Evolutionary conservation across 2,113 vertebrate species (phyloP), one percentile per base, ranked within the genome.

Genomic region (Chaetops frenatus): DNA sequence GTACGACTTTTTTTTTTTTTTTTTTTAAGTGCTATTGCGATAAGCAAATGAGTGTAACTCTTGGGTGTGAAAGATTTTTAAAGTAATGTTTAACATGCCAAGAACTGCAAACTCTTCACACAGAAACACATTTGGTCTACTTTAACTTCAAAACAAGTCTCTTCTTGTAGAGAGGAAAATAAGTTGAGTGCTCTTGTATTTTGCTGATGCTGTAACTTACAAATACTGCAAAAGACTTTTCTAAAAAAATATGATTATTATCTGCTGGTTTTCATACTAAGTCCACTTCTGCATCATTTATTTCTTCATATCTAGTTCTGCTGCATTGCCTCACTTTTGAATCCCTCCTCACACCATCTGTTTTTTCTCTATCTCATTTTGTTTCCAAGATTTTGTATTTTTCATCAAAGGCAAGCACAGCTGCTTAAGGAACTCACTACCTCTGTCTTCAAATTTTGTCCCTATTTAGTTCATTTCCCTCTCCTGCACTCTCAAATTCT

Each of bases 351-450:
- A 93, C 21, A 77, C 93, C 94, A 96, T 92, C 96, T 92, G 87
- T 91, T 95, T 92, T 80, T 88, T 92, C 81, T 91, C 74, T 69
- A 29, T 74, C 77, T 94, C 54, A 58, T 87, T 94, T 87, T 95
- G 40, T 91, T 91, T 66, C 48, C 70, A 95, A 92, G 94, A 95
- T 95, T 89, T 96, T 91, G 50, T 91, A 76, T 92, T 94, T 95
- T 85, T 82, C 81, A 80, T 88, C 54, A 73, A 87, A 96, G 45
- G 10, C 78, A 95, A 82, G 84, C 40, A 60, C 4, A 65, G 25
- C 70, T 96, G 91, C 92, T 95, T 87, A 91, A 95, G 84, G 45
- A 89, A 51, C 29, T 88, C 69, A 33, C 91, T 96, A 90, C 58
- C 87, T 87, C 89, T 91, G 45, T 94, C 61, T 95, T 94, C 86